Evolutionary conservation across 2,797 vertebrate species (phyloP), one percentile per base, ranked within the genome.

Genomic region (Tachyglossus aculeatus): DNA sequence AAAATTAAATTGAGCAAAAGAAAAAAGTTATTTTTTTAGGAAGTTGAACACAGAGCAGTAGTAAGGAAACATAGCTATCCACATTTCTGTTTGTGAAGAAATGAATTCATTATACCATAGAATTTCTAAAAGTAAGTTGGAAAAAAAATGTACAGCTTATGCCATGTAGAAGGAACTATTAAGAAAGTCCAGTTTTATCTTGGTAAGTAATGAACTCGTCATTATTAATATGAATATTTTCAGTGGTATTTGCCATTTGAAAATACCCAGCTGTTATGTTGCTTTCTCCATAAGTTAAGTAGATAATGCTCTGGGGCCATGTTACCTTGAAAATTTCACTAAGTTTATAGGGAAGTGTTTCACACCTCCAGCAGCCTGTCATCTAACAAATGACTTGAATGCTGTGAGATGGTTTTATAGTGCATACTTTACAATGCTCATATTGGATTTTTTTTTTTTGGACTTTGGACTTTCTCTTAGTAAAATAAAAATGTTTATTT

Each of bases 131-230:
- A 40, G 3, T 27, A 34, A 36, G 1, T 41, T 67, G 66, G n/a
- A 0, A 9, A 31, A 16, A 5, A 40, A 0, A n/a, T n/a, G 19
- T 53, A 6, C 3, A 53, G 15, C 47, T 29, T 7, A 27, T 0
- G 19, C 47, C 43, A 5, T 58, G 8, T 50, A 6, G 27, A 45
- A 45, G 2, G n/a, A 68, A 67, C 4, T 5, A 41, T 62, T 11
- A 15, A 54, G 22, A 53, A 63, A 38, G 45, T 29, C 5, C 34
- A 56, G 77, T 53, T 77, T 56, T 61, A 34, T 36, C 47, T 3
- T 48, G 16, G 29, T 63, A 78, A 63, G 19, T 1, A 58, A 70
- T 36, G 16, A 38, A 34, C 0, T 55, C 73, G 71, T 50, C 80
- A 31, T 63, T 50, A 68, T 25, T 14, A 64, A 36, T 33, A 45